A percentile compares a stretch with the other conserved stretches of the same genome.
These are phyloP conservation scores for Atopsyche davidsoni DNA, from an alignment of 1,140 invertebrate genomes.

Conservation along the genomic window DNA sequence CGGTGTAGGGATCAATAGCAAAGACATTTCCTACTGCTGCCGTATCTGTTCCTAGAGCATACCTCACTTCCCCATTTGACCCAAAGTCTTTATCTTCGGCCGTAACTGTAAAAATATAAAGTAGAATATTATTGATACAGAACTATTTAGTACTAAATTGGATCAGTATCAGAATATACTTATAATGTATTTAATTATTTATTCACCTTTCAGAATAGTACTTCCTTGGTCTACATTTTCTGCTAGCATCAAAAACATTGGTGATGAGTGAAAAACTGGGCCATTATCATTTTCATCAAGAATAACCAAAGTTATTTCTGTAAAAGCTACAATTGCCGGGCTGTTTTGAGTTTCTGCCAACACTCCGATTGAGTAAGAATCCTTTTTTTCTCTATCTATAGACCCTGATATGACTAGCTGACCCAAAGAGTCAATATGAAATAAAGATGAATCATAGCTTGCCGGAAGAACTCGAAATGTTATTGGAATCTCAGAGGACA, in stretches of 20 bases:
- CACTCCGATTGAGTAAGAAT: constrained; percentile 65
- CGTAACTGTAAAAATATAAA: constrained; percentile 11
- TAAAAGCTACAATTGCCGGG: constrained; percentile 63
- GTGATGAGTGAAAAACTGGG: constrained; percentile 72
- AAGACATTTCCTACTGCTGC: constrained; percentile 66
- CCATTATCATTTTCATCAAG: constrained; percentile 81
- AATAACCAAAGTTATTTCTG: constrained; percentile 69
- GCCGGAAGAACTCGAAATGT: constrained; percentile 21
- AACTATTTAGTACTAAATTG: background rate
- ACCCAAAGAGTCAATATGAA: constrained; percentile 20
- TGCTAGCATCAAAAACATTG: constrained; percentile 62
- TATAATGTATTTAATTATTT: background rate
- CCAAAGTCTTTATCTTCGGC: constrained; percentile 43
- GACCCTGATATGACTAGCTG: constrained; percentile 29
- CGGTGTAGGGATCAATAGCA: constrained; percentile 70
- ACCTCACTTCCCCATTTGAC: constrained; percentile 71
- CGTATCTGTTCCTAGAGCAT: constrained; percentile 55
- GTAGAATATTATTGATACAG: background rate
- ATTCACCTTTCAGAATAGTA: constrained; percentile 57
- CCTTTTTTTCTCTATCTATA: constrained; percentile 66
- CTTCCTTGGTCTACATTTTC: constrained; percentile 73
- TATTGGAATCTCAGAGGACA: constrained; percentile 32
- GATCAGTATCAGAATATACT: background rate
- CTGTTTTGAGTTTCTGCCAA: constrained; percentile 67
- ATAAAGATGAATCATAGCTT: constrained; percentile 23